Conservation (phyloP, 2,113 vertebrate species). For the Peromyscus polionotus region DNA sequence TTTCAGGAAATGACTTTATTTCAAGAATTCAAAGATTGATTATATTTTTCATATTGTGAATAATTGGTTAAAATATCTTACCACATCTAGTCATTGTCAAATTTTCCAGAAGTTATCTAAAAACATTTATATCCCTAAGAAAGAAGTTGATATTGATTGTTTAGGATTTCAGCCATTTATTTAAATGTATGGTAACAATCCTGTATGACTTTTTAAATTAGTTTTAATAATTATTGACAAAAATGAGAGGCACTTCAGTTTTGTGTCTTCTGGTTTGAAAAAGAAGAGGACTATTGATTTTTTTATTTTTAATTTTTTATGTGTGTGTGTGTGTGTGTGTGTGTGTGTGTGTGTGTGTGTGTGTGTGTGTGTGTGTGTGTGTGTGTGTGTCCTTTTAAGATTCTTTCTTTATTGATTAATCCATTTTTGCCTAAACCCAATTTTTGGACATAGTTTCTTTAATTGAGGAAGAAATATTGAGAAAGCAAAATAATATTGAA, state of each 20-base stretch:
- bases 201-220: constrained; percentile 56
- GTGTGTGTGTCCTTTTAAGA: constrained; percentile 43
- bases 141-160: constrained; percentile 59
- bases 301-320: not conserved
- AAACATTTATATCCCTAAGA: constrained; percentile 56
- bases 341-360: not conserved
- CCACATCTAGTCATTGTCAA: constrained; percentile 23
- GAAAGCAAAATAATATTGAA: not conserved
- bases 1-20: constrained; percentile 71
- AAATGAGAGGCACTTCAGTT: constrained; percentile 63
- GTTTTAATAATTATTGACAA: constrained; percentile 56
- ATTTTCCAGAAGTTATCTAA: constrained; percentile 15
- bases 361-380: not conserved
- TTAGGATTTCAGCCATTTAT: constrained; percentile 36
- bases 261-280: constrained; percentile 52
- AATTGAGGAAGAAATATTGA: constrained; percentile 33
- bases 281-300: constrained; percentile 61
- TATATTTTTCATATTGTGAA: constrained; percentile 41
- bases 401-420: constrained; percentile 61
- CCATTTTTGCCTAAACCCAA: constrained; percentile 31
- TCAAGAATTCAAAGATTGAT: constrained; percentile 59
- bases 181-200: not conserved
- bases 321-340: not conserved
- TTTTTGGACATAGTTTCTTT: constrained; percentile 55
- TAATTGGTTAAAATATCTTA: constrained; percentile 58